These are phyloP conservation scores for Dermochelys coriacea DNA, from an alignment of 2,797 vertebrate genomes.

Conservation along the genomic window DNA sequence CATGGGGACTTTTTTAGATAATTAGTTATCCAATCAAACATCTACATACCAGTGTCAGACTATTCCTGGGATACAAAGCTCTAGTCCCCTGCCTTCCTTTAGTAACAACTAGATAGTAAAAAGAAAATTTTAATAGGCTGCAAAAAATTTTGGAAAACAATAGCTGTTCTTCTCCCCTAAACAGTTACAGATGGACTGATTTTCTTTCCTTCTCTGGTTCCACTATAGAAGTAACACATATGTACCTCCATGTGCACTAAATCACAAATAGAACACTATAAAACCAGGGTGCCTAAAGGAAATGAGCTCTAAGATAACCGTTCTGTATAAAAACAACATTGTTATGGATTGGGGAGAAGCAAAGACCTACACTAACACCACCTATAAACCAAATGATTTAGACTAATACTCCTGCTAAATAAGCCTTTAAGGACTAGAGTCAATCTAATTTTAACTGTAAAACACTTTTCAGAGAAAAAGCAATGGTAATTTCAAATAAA, in stretches of 20 bases:
- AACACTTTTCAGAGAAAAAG: slow-evolving; percentile 45
- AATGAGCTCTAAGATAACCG: slow-evolving; percentile 45
- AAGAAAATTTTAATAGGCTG: slow-evolving; percentile 42
- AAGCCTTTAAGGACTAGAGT: slow-evolving; percentile 30
- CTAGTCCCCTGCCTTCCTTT: neutral
- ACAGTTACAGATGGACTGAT: slow-evolving; percentile 51
- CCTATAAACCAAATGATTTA: slow-evolving; percentile 46
- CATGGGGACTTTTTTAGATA: slow-evolving; percentile 39
- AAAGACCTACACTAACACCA: slow-evolving; percentile 28
- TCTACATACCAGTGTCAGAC: slow-evolving; percentile 23
- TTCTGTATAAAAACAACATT: slow-evolving; percentile 5
- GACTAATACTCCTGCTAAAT: slow-evolving; percentile 39
- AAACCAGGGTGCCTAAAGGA: slow-evolving; percentile 34
- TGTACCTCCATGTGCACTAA: slow-evolving; percentile 50
- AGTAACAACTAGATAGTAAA: slow-evolving; percentile 45
- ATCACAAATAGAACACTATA: slow-evolving; percentile 37
- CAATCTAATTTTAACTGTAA: slow-evolving; percentile 46
- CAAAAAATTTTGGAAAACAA: slow-evolving; percentile 57
- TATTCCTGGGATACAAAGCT: slow-evolving; percentile 1
- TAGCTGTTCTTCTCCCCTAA: slow-evolving; percentile 44
- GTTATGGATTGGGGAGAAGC: slow-evolving; percentile 21
- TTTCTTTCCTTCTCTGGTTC: slow-evolving; percentile 26
- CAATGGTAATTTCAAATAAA: neutral
- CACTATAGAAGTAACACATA: slow-evolving; percentile 30
- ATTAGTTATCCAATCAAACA: slow-evolving; percentile 53